A percentile compares a stretch with the other conserved stretches of the same genome.
Conservation (phyloP, 2,113 vertebrate genomes). For the Hypanus sabinus region DNA sequence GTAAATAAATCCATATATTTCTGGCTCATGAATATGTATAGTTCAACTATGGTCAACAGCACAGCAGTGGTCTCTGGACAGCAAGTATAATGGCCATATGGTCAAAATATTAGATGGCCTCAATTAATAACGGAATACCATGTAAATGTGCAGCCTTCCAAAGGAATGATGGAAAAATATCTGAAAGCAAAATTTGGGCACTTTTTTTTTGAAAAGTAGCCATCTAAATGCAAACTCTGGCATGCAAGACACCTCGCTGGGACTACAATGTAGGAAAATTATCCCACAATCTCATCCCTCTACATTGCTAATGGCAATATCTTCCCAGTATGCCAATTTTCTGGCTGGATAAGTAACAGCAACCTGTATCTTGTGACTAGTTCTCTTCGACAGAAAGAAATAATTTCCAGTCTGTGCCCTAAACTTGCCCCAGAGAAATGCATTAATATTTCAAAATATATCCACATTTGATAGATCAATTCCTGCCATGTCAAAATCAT, state of each 20-base stretch:
- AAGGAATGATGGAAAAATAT: not conserved
- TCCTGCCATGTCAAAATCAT: not conserved
- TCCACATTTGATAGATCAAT: not conserved
- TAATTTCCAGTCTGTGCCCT: not conserved
- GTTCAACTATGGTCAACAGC: not conserved
- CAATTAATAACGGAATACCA: not conserved
- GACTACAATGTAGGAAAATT: not conserved
- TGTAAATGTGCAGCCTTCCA: not conserved
- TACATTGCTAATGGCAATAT: not conserved
- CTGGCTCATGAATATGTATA: not conserved
- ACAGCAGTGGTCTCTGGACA: not conserved
- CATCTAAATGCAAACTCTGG: not conserved
- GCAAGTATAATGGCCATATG: not conserved
- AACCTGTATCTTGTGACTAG: not conserved
- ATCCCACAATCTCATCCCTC: not conserved
- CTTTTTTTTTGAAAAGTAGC: not conserved
- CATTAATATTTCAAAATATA: not conserved
- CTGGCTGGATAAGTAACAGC: not conserved
- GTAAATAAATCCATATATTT: not conserved
- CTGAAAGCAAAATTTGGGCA: not conserved
- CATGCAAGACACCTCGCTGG: not conserved
- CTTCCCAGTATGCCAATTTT: not conserved
- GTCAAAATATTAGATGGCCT: not conserved
- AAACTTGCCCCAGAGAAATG: not conserved
- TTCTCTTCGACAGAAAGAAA: not conserved